Conservation (phyloP, 2,888 invertebrate species). For the Agrenia bidenticulata region DNA sequence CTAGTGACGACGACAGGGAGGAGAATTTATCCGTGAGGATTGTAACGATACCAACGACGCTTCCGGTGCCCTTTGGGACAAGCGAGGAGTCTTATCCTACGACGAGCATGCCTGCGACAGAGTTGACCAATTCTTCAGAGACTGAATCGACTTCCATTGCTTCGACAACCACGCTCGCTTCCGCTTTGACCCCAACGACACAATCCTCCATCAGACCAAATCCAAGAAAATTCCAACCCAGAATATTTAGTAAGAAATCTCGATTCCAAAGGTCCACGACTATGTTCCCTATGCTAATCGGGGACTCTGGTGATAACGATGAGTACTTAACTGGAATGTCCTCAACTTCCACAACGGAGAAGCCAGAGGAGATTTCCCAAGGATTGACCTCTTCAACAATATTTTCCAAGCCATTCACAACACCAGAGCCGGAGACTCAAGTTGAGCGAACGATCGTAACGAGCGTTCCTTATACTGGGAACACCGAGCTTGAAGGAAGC, state of each 20-base stretch:
- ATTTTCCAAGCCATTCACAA: conserved; percentile 10
- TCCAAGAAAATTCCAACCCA: neutral
- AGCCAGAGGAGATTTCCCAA: neutral
- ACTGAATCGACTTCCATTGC: neutral
- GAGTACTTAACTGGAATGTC: neutral
- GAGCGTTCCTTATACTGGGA: no score
- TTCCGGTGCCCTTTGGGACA: no score
- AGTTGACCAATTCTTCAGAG: neutral
- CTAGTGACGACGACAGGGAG: neutral
- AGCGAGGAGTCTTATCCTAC: no score
- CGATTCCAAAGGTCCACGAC: conserved; percentile 2
- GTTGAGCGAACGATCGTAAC: no score
- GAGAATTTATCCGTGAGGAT: conserved; percentile 24
- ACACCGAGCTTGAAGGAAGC: no score
- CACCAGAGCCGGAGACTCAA: conserved; percentile 26
- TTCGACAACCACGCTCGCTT: no score
- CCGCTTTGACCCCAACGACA: no score
- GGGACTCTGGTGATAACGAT: no score
- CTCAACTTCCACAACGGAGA: neutral
- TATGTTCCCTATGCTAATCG: neutral
- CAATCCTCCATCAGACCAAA: neutral
- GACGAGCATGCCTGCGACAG: no score
- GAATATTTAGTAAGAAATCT: neutral
- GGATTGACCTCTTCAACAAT: neutral
- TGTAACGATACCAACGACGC: conserved; percentile 30